These are phyloP conservation scores for Benitochromis conjunctus DNA, from an alignment of 2,113 vertebrate genomes.

Conservation along the genomic window DNA sequence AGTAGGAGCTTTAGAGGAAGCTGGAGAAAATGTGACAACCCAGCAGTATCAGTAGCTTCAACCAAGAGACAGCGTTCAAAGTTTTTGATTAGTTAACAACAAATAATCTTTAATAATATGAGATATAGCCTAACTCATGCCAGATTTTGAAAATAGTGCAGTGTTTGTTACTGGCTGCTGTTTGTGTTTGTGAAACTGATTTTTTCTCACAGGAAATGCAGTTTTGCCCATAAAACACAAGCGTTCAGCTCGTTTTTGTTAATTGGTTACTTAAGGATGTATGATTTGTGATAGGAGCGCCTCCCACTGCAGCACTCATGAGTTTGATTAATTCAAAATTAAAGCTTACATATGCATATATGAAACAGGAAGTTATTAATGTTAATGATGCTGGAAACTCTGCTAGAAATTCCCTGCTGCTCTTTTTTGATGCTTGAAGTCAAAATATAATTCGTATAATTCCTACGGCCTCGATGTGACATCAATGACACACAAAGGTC, in stretches of 20 bases:
- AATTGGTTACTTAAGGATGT: neutral
- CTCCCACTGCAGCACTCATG: neutral
- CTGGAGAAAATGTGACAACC: neutral
- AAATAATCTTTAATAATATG: neutral
- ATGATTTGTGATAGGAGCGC: neutral
- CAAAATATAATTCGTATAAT: neutral
- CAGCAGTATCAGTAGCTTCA: neutral
- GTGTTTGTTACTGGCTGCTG: neutral
- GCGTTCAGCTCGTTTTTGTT: neutral
- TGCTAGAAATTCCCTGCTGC: neutral
- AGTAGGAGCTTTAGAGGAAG: neutral
- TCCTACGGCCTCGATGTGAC: neutral
- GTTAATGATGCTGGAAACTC: neutral
- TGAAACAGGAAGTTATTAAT: neutral
- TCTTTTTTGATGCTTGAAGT: neutral
- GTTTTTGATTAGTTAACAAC: neutral
- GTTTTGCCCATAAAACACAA: neutral
- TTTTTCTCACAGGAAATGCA: neutral
- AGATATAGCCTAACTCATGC: neutral
- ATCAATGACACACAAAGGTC: neutral
- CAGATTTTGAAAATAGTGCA: neutral
- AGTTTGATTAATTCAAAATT: neutral
- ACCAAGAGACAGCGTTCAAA: neutral
- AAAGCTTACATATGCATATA: neutral
- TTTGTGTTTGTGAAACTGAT: neutral